Percentiles rank a stretch among this genome's conserved stretches.
These are phyloP conservation scores for Drosophila baimaii DNA, from an alignment of 1,140 invertebrate genomes.

Conservation along the genomic window DNA sequence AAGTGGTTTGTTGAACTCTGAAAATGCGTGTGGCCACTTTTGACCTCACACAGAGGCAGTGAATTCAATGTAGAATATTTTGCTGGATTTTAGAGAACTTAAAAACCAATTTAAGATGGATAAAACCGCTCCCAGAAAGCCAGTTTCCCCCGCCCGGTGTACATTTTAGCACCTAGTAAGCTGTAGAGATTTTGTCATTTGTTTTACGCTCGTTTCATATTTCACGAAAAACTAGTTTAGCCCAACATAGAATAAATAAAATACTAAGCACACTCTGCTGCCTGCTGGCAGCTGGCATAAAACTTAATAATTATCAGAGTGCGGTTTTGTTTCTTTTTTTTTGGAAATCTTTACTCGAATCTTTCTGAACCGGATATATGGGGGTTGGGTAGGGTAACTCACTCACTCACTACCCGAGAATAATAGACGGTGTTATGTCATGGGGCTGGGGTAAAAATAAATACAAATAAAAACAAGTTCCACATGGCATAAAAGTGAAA, in stretches of 20 bases:
- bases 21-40: constrained; percentile 29
- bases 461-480: constrained; percentile 48
- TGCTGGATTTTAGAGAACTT: constrained; percentile 1
- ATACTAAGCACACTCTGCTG: constrained; percentile 62
- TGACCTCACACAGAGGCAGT: constrained; percentile 6
- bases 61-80: neutral
- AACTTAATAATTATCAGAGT: constrained; percentile 71
- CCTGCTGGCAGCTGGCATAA: constrained; percentile 62
- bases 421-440: constrained; percentile 62
- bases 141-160: constrained; percentile 4
- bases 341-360: constrained; percentile 34
- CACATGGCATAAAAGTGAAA: constrained; percentile 64
- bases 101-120: constrained; percentile 3
- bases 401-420: constrained; percentile 17
- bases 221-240: constrained; percentile 67
- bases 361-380: constrained; percentile 72
- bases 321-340: constrained; percentile 32
- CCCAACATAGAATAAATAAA: constrained; percentile 45
- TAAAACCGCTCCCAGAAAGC: constrained; percentile 25
- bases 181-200: constrained; percentile 28
- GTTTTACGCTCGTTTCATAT: constrained; percentile 42
- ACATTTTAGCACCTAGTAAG: constrained; percentile 39
- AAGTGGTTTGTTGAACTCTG: constrained; percentile 45
- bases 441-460: constrained; percentile 13
- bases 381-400: constrained; percentile 32